Base-by-base conservation (phyloP, 2,797 vertebrate genomes). In the Cheirogaleus major region DNA sequence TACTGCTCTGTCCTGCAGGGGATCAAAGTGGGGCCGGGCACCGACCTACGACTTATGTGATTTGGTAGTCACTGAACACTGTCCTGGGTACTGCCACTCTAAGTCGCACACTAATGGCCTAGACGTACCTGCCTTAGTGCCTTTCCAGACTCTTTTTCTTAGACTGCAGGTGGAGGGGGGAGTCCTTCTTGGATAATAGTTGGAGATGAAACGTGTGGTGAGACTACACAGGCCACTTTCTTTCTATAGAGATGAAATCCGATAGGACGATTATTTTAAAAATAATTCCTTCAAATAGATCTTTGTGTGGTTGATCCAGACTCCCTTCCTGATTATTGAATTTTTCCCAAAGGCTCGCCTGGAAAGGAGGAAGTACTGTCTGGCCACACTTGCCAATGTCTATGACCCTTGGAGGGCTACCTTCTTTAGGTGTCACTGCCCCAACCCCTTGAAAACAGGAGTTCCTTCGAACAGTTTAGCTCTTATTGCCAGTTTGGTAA, bases 1-100 rank as follows among this genome's bases (percentile, higher is more conserved):
- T 79, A 91, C 95, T 82, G 15, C 88, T 95, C 59, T 69, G 30
- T 91, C 52, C 32, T 89, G 67, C 4, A 17, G 35, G 57, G 67
- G 20, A n/a, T 2, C 45, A 80, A 61, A 76, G 25, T 84, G 15
- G 4, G 12, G 12, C n/a, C 2, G 1, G 5, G 52, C 6, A 52
- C n/a, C 14, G 43, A 7, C 0, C 0, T 22, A 45, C 27, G 38
- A 18, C 20, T 45, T n/a, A 32, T 73, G 38, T 38, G n/a, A 55
- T 9, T 48, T 45, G 38, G 7, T 67, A 17, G 50, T 78, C 20
- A 0, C 22, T 27, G 2, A 50, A 11, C 9, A 10, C 11, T 50
- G 10, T 79, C 41, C 30, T n/a, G 35, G 50, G 52, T 14, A 27
- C 38, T 2, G 3, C n/a, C 3, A 1, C 14, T 18, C 61, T 72